Evolutionary conservation across 2,113 vertebrate species (phyloP), one percentile per base, ranked within the genome.

Genomic region (Nestor notabilis): DNA sequence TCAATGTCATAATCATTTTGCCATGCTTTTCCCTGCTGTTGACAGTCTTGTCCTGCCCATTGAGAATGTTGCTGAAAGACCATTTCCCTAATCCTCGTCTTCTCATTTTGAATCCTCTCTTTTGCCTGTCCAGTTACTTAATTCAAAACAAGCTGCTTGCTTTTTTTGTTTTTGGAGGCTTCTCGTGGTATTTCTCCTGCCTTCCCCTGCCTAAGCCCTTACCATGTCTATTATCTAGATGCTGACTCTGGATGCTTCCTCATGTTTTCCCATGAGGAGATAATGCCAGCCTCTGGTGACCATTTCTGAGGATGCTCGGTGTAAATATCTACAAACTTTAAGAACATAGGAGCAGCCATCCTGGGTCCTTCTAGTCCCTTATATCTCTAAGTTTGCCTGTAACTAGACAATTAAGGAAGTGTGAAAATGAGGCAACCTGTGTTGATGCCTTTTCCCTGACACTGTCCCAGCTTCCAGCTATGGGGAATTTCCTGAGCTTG

Each of bases 1-100:
- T 53, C 44, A 58, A 5, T 29, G 31, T 13, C 0, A 0, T 76
- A 13, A 65, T 91, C 0, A 0, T 66, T 80, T 88, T 33, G 37
- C 76, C 5, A 10, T 28, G 58, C 70, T 76, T 56, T 96, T 90
- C n/a, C 52, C 17, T 70, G 44, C 78, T 63, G 27, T 80, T 85
- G 64, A 58, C 82, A 70, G 0, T 87, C 75, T 88, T 55, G 55
- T 52, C 35, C 41, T 53, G 44, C 19, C 70, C 16, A 33, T n/a
- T 46, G 66, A 88, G 41, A 70, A 53, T 33, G 19, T 18, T 82
- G 23, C 44, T 83, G 71, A 76, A 68, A 84, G 77, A 44, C 16
- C 17, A 28, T 68, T 96, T 94, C 37, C 56, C 39, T 65, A 79
- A 72, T 85, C 56, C 33, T 83, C 6, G 37, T 85, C n/a, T 37